phyloP scores from a whole-genome alignment of 2,797 vertebrate species.

The Acomys russatus region DNA sequence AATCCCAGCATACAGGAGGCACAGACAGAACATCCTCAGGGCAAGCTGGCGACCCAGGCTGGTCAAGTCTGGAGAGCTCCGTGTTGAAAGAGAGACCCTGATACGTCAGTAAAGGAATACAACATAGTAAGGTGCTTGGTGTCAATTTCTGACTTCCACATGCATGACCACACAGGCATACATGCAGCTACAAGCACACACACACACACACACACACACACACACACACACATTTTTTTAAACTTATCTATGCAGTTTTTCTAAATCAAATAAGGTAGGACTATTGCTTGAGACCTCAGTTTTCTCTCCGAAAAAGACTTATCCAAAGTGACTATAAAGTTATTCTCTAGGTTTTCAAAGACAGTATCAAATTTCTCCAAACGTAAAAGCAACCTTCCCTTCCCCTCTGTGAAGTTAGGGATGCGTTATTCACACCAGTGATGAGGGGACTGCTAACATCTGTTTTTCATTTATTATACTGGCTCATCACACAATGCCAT shows the following conservation, averaged over 20 bases:
- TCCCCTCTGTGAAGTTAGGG: not conserved
- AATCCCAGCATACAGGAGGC: not conserved
- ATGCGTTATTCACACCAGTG: conserved; percentile 20
- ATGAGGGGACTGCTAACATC: conserved; percentile 3
- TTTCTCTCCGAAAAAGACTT: conserved; percentile 59
- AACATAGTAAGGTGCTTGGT: not conserved
- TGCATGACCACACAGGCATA: not conserved
- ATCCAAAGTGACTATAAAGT: conserved; percentile 47
- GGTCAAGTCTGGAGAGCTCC: not conserved
- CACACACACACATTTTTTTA: not conserved
- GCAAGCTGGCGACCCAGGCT: not conserved
- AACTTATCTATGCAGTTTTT: conserved; percentile 69
- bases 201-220: not conserved
- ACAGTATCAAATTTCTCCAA: conserved; percentile 29
- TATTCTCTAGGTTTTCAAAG: conserved; percentile 36
- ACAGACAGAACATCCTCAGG: not conserved
- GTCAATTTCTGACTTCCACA: not conserved
- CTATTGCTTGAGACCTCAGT: conserved; percentile 78
- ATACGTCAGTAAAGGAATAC: not conserved
- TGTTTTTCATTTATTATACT: conserved; percentile 77
- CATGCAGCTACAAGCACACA: not conserved
- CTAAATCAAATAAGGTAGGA: conserved; percentile 77
- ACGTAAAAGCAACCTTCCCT: not conserved
- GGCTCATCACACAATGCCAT: conserved; percentile 61
- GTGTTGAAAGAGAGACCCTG: not conserved